These are phyloP conservation scores for Apogon talboti DNA, from an alignment of 2,797 vertebrate genomes.

Conservation along the genomic window DNA sequence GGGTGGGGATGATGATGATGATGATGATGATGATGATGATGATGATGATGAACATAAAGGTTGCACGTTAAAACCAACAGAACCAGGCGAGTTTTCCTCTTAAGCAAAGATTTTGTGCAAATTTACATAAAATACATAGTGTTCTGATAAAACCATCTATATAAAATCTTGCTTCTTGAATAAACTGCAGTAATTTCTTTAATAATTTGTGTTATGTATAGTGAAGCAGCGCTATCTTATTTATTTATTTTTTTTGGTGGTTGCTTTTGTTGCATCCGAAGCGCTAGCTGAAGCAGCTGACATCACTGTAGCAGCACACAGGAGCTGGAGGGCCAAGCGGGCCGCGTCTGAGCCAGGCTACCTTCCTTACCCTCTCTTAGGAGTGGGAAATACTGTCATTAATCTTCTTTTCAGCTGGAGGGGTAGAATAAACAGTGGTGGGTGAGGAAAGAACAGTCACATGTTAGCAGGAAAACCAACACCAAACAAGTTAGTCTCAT, in stretches of 20 bases:
- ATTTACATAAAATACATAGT: conserved; percentile 3
- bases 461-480: conserved; percentile 79
- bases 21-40: conserved; percentile 23
- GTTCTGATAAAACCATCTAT: not conserved
- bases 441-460: conserved; percentile 77
- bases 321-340: conserved; percentile 73
- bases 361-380: conserved; percentile 85
- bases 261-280: conserved; percentile 50
- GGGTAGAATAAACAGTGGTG: conserved; percentile 74
- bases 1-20: conserved; percentile 42
- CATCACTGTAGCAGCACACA: conserved; percentile 77
- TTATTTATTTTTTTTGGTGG: conserved; percentile 23
- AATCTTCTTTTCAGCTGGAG: conserved; percentile 85
- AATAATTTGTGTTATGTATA: conserved; percentile 9
- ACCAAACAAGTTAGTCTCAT: conserved; percentile 76
- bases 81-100: not conserved
- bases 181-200: not conserved
- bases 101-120: not conserved
- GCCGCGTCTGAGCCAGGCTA: conserved; percentile 66
- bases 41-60: conserved; percentile 14
- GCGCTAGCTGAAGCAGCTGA: conserved; percentile 78
- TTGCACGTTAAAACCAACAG: not conserved
- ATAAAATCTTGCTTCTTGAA: conserved; percentile 6
- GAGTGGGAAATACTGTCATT: conserved; percentile 83
- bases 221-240: conserved; percentile 35